Evolutionary conservation across 2,797 vertebrate species (phyloP), one percentile per base, ranked within the genome.

Genomic region (Sternarchorhynchus goeldii): DNA sequence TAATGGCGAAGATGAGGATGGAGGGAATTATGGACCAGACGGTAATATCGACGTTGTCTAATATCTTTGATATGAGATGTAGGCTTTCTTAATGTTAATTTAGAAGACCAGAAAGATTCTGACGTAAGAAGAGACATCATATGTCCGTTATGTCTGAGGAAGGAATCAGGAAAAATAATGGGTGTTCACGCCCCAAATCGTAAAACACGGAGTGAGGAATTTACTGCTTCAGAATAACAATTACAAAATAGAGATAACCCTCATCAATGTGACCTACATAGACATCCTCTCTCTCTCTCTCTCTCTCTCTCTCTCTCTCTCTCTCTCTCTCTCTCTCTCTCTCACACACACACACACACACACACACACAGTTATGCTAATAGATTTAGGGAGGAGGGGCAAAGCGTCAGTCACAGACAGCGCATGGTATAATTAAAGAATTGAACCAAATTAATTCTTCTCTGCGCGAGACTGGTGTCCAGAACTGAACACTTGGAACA

Each of bases 311-410:
- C 41, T 45, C 41, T 45, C 41, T 45, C 41, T 12, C 4, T 45
- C 41, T 14, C 41, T 45, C 41, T 1, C 41, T 14, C 41, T 2
- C 45, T 12, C 45, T 12, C 45, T 12, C 45, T 12, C 45, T 8
- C 41, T 0, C 41, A 86, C 85, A 83, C 85, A 83, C 85, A 86
- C 85, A 83, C 86, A 82, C 83, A 86, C 81, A 82, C 83, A 90
- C 88, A 84, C 85, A 89, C 88, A 87, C 86, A 85, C 86, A 93
- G 91, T 91, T 93, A 93, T 92, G 91, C 91, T 92, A 93, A 93
- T 93, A 89, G 88, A 89, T 89, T 87, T 89, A 84, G 88, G 86
- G 78, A 69, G 84, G 75, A 70, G 84, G 82, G 83, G 83, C 31
- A 73, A 64, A 45, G 81, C 78, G 77, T 82, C 81, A 88, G 75